Percentiles rank a stretch among this genome's conserved stretches.
Conservation (phyloP, 1,140 invertebrate genomes). For the Cryptotermes secundus region DNA sequence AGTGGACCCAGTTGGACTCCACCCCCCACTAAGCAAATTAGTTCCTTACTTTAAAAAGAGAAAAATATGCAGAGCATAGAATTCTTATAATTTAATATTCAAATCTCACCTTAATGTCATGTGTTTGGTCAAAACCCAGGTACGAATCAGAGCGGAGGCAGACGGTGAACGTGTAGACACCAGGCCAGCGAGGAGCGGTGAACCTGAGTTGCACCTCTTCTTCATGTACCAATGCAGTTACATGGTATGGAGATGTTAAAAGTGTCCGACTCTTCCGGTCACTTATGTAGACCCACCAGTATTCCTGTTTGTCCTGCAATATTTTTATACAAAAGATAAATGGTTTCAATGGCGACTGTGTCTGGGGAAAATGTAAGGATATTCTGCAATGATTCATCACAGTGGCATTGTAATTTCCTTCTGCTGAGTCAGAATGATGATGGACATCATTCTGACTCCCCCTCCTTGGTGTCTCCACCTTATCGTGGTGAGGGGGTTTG, state of each 20-base stretch:
- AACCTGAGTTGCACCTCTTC: constrained; percentile 93
- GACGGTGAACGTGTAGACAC: constrained; percentile 91
- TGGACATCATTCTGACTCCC: no score
- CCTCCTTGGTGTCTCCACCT: no score
- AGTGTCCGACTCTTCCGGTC: constrained; percentile 89
- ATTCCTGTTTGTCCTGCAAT: constrained; percentile 92
- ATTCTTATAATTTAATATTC: no score
- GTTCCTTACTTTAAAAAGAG: no score
- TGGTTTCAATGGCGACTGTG: background rate
- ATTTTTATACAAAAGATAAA: constrained; percentile 30
- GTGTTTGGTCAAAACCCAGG: constrained; percentile 84
- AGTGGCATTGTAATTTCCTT: no score
- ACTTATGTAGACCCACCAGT: constrained; percentile 98
- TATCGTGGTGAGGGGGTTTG: no score
- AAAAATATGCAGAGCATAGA: no score
- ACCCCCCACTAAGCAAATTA: no score
- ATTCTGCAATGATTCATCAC: no score
- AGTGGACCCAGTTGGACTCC: no score
- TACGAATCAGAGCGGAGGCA: constrained; percentile 96
- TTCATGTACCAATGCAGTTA: constrained; percentile 77
- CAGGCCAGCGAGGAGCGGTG: constrained; percentile 90
- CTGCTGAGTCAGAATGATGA: no score
- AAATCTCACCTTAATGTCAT: constrained; percentile 76
- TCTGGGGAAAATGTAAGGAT: no score
- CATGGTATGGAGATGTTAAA: constrained; percentile 86